Evolutionary conservation across 2,797 vertebrate genomes (phyloP), one percentile per base, ranked within the genome.

Genomic region (Tympanoctomys barrerae): DNA sequence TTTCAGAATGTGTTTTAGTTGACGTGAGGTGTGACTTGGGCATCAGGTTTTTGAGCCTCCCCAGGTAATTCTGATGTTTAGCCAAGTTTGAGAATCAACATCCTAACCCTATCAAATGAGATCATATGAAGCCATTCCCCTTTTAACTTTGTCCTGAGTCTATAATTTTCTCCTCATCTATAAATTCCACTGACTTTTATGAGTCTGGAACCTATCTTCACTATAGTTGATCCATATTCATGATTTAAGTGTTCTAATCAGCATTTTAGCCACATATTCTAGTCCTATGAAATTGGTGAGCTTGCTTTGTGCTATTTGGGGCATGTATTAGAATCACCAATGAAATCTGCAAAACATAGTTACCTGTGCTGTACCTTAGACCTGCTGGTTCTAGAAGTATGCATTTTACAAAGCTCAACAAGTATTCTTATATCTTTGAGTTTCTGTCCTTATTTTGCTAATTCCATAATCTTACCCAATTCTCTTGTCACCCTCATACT

Each of bases 21-120:
- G 82, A 88, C 61, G 79, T 62, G 77, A 54, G 36, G 31, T 94
- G 71, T 94, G 87, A 75, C 46, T 52, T 85, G n/a, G 61, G 78
- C 19, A 31, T 33, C 7, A 19, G 4, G 42, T 10, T 59, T 8
- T 46, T 62, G 84, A 49, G 33, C 49, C 46, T 75, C n/a, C 54
- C 26, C 26, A 73, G n/a, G 33, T 82, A 75, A 61, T 94, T 75
- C 19, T 86, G 36, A 6, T 78, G 39, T 62, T 80, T 62, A 87
- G 91, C 59, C 49, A 93, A 11, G 14, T 59, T 73, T 89, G 93
- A 92, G 84, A 81, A 36, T 64, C 52, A 7, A 7, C 61, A 19
- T n/a, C 82, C n/a, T 78, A 18, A 31, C 42, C 31, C 52, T 64
- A 66, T 64, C 52, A 31, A n/a, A 26, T 70, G 80, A 73, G 62